Percentiles rank a stretch among this genome's conserved stretches.
Evolutionary conservation across 2,888 invertebrate genomes (phyloP).

Genomic region (Coelogynopora nodosa): DNA sequence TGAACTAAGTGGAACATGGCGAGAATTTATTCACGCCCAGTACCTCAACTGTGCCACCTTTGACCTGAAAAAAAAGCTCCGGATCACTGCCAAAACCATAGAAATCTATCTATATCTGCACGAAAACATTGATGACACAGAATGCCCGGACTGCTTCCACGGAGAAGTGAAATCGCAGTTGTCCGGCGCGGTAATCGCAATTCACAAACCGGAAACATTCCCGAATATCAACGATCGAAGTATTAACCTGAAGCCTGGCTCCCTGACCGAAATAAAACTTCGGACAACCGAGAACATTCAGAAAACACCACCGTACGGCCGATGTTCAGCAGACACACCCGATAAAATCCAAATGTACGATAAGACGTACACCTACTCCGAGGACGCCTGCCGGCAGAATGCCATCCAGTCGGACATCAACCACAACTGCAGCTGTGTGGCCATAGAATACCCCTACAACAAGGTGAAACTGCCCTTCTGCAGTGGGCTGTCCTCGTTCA

Average conservation of each 20-base stretch:
- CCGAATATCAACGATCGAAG: slow-evolving; percentile 44
- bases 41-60: slow-evolving; percentile 45
- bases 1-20: slow-evolving; percentile 36
- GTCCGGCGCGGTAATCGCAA: slow-evolving; percentile 40
- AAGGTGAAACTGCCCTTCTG: slow-evolving; percentile 39
- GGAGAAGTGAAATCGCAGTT: slow-evolving; percentile 44
- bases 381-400: slow-evolving; percentile 37
- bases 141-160: slow-evolving; percentile 43
- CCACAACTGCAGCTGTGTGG: slow-evolving; percentile 36
- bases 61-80: slow-evolving; percentile 16
- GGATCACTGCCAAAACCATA: slow-evolving; percentile 31
- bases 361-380: slow-evolving; percentile 40
- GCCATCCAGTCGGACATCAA: slow-evolving; percentile 43
- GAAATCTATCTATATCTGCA: slow-evolving; percentile 43
- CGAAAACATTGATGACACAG: slow-evolving; percentile 26
- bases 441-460: slow-evolving; percentile 43
- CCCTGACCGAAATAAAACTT: slow-evolving; percentile 46
- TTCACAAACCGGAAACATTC: slow-evolving; percentile 45
- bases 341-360: slow-evolving; percentile 36
- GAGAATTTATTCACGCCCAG: slow-evolving; percentile 39
- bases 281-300: slow-evolving; percentile 40
- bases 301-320: slow-evolving; percentile 46
- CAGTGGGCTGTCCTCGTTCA: slow-evolving; percentile 33
- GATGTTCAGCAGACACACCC: slow-evolving; percentile 43
- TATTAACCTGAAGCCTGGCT: slow-evolving; percentile 44